Base-by-base conservation (phyloP, 1,140 invertebrate genomes). In the Holcopasites calliopsidis region DNA sequence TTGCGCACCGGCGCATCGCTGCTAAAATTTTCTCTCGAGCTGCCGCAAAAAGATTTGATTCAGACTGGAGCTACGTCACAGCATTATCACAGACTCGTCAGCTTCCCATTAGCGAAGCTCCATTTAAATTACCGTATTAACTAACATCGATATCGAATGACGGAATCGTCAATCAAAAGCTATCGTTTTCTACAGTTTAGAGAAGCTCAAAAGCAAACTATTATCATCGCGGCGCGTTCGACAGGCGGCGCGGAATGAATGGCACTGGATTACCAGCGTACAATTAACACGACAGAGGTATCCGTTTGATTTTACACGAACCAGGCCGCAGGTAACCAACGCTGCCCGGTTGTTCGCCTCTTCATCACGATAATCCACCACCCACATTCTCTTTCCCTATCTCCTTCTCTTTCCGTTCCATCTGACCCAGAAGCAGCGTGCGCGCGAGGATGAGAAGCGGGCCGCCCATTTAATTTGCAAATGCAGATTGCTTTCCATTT, bases 401-500 rank as follows among this genome's bases (percentile, higher is more conserved):
- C 50, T 23, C 47, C 52, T 2, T 26, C 57, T 42, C 21, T 11
- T n/a, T 33, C 31, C 16, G 3, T 55, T 2, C 7, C 23, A 40
- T 40, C 13, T 13, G 38, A 40, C 6, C 6, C 6, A 40, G 38
- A 40, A 40, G 38, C 6, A 40, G 38, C 6, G 38, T 6, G 38
- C 38, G 13, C 38, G 38, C 38, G 38, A 13, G 52, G 64, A 84
- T 49, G 64, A 47, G 71, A 77, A 77, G 54, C 75, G 42, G 38
- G 47, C 75, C 68, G 82, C 77, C 76, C 83, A 90, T 90, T 89
- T 88, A 89, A 89, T 91, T 90, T 88, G 84, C 86, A 85, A 87
- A 90, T 89, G 88, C 89, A 87, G 87, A 90, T 89, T 89, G 86
- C 86, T 88, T 88, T 88, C 89, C 85, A 87, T 90, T 91, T 90